These are phyloP conservation scores for Neosilurus mollespiculum DNA, from an alignment of 2,797 vertebrate species.

Conservation along the genomic window DNA sequence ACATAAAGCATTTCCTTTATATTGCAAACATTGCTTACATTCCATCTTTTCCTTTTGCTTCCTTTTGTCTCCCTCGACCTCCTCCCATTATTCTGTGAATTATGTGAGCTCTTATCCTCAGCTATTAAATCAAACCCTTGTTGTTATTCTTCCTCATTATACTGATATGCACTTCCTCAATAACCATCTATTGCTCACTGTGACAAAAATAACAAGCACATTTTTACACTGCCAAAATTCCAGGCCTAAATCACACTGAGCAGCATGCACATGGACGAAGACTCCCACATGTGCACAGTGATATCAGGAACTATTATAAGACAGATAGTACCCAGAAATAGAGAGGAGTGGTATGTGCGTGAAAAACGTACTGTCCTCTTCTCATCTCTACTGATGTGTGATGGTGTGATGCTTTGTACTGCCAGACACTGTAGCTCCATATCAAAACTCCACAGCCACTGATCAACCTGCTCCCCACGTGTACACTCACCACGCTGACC, in stretches of 20 bases:
- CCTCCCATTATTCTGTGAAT: slow-evolving; percentile 2
- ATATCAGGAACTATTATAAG: slow-evolving; percentile 10
- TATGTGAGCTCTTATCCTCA: slow-evolving; percentile 14
- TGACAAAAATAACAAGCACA: slow-evolving; percentile 24
- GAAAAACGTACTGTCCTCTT: slow-evolving; percentile 77
- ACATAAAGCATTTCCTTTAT: background rate
- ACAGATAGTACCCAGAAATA: slow-evolving; percentile 3
- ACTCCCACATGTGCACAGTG: slow-evolving; percentile 5
- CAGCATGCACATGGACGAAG: background rate
- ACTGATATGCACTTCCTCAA: slow-evolving; percentile 33
- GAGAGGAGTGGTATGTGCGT: background rate
- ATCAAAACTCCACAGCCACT: slow-evolving; percentile 95
- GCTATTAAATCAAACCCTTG: slow-evolving; percentile 28
- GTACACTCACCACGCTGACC: slow-evolving; percentile 80
- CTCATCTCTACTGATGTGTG: slow-evolving; percentile 90
- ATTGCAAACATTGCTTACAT: background rate
- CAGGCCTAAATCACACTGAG: background rate
- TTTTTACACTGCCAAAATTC: slow-evolving; percentile 29
- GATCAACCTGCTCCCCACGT: slow-evolving; percentile 75
- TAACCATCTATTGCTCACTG: slow-evolving; percentile 19
- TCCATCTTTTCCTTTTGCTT: slow-evolving; percentile 4
- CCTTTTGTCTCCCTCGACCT: background rate
- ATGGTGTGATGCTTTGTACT: slow-evolving; percentile 80
- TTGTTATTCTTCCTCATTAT: slow-evolving; percentile 29
- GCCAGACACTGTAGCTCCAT: slow-evolving; percentile 82